A percentile compares a stretch with the other conserved stretches of the same genome.
These are phyloP conservation scores for Colistium nudipinnis DNA, from an alignment of 2,113 vertebrate species.

Conservation along the genomic window DNA sequence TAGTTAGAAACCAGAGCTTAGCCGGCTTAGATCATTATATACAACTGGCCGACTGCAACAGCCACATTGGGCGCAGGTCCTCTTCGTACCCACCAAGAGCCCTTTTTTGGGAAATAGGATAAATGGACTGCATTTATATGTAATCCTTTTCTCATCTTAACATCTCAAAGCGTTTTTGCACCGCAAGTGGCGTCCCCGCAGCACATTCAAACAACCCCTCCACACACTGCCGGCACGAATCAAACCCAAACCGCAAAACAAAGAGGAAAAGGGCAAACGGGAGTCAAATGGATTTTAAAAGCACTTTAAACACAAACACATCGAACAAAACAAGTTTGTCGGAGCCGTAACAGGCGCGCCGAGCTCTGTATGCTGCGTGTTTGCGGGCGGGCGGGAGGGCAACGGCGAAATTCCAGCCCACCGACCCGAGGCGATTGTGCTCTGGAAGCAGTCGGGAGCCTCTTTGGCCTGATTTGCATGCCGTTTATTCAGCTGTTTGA, in stretches of 20 bases:
- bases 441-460: conserved; percentile 35
- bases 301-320: neutral
- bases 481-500: conserved; percentile 41
- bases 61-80: neutral
- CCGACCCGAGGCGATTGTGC: conserved; percentile 23
- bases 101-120: neutral
- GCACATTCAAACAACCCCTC: neutral
- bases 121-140: conserved; percentile 1
- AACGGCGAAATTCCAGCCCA: conserved; percentile 10
- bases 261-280: neutral
- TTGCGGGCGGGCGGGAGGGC: conserved; percentile 16
- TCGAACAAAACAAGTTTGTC: conserved; percentile 14
- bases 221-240: neutral
- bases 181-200: no score
- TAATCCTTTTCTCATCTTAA: neutral
- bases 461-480: conserved; percentile 47
- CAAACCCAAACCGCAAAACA: neutral
- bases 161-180: neutral
- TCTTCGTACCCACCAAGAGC: neutral
- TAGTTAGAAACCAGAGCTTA: conserved; percentile 62
- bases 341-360: no score
- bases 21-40: conserved; percentile 57
- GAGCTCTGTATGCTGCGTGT: conserved; percentile 17
- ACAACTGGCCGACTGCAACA: conserved; percentile 23
- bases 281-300: conserved; percentile 10